These are phyloP conservation scores for Euborellia annulipes DNA, from an alignment of 1,140 invertebrate species.

Conservation along the genomic window DNA sequence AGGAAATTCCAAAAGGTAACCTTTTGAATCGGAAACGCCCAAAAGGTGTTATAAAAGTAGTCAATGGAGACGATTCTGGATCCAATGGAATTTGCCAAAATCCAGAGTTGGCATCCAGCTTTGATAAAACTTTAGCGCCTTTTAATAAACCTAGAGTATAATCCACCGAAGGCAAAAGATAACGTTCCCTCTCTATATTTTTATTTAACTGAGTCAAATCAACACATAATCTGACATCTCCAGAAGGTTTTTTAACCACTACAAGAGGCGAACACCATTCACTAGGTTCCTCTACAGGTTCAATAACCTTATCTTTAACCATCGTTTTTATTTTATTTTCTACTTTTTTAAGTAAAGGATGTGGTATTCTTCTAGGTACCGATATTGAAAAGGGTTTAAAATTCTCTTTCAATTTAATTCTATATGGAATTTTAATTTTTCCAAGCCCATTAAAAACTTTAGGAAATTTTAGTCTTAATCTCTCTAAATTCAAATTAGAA, in stretches of 20 bases:
- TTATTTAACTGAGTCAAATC: constrained; percentile 32
- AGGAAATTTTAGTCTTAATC: too few relatives aligned
- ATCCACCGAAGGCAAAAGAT: constrained; percentile 21
- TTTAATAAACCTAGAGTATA: constrained; percentile 8
- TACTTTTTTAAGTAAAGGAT: constrained; percentile 23
- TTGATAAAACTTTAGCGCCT: constrained; percentile 10
- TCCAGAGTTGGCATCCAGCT: constrained; percentile 6
- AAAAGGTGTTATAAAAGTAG: constrained; percentile 12
- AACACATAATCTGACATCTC: constrained; percentile 27
- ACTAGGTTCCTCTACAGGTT: constrained; percentile 21
- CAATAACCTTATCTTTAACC: constrained; percentile 22
- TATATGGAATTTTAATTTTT: too few relatives aligned
- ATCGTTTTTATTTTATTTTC: constrained; percentile 24
- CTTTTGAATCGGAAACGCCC: constrained; percentile 19
- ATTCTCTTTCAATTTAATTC: too few relatives aligned
- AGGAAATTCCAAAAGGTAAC: constrained; percentile 21
- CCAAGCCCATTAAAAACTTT: too few relatives aligned
- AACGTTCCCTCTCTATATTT: constrained; percentile 22
- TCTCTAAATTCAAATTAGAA: too few relatives aligned
- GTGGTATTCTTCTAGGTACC: constrained; percentile 17
- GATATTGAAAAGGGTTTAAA: too few relatives aligned
- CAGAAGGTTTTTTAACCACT: constrained; percentile 28
- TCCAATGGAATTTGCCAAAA: constrained; percentile 14
- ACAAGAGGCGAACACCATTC: constrained; percentile 35
- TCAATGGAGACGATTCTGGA: constrained; percentile 5